A percentile compares a stretch with the other conserved stretches of the same genome.
phyloP scores from a whole-genome alignment of 2,113 vertebrate species.

The Corythoichthys haematopterus region DNA sequence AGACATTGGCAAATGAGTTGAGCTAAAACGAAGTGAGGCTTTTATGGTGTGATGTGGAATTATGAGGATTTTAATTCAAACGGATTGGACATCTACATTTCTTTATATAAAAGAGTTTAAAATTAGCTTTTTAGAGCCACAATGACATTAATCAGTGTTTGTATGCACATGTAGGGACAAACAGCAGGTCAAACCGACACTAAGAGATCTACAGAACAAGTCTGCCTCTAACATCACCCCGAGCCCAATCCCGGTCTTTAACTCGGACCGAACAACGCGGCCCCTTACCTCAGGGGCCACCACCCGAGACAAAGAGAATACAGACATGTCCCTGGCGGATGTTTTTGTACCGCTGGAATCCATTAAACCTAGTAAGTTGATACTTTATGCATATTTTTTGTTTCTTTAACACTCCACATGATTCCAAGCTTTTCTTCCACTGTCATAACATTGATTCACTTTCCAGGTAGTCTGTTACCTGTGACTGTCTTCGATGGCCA shows the following conservation, averaged over 20 bases:
- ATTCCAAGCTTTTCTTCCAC: background rate
- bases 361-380: constrained; percentile 90
- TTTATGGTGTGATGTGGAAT: too few relatives aligned
- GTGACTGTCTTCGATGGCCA: constrained; percentile 93
- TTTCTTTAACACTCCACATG: too few relatives aligned
- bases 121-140: background rate
- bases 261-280: constrained; percentile 52
- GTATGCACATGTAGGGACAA: constrained; percentile 79
- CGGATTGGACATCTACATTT: too few relatives aligned
- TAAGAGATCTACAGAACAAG: constrained; percentile 90
- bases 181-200: constrained; percentile 80
- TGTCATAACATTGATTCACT: background rate
- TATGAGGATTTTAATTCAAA: too few relatives aligned
- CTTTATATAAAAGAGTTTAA: background rate
- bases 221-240: constrained; percentile 50
- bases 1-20: too few relatives aligned
- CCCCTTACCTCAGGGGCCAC: constrained; percentile 45
- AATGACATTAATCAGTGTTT: background rate
- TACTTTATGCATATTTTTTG: background rate
- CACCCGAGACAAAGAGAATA: constrained; percentile 27
- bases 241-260: constrained; percentile 38
- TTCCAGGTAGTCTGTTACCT: constrained; percentile 86
- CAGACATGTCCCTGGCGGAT: constrained; percentile 78
- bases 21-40: too few relatives aligned
- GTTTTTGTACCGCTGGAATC: constrained; percentile 93